These are phyloP conservation scores for Beaufortia kweichowensis DNA, from an alignment of 2,113 vertebrate genomes.

Conservation along the genomic window DNA sequence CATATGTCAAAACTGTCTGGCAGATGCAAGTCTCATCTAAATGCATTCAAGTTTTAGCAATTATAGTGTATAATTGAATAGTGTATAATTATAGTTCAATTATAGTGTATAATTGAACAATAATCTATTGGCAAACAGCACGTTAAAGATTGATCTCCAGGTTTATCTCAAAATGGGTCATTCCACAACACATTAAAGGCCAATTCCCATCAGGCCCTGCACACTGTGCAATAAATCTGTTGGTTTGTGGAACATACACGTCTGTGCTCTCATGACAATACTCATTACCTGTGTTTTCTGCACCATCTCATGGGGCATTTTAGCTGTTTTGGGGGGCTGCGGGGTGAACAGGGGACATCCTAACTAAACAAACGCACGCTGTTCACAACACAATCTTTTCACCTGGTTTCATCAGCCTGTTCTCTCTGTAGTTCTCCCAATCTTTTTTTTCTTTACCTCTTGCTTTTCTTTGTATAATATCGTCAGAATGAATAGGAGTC, in stretches of 20 bases:
- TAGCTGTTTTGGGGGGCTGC: no score
- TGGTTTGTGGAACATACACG: slow-evolving; percentile 3
- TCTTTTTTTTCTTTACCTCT: not conserved
- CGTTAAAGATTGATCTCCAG: not conserved
- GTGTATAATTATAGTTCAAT: no score
- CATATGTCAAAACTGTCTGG: not conserved
- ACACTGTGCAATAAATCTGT: slow-evolving; percentile 18
- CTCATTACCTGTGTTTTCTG: not conserved
- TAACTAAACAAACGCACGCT: not conserved
- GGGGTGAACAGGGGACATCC: not conserved
- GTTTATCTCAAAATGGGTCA: slow-evolving; percentile 9
- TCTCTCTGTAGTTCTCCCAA: not conserved
- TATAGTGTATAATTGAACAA: no score
- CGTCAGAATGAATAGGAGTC: slow-evolving; percentile 5
- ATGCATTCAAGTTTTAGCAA: no score
- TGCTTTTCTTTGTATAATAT: not conserved
- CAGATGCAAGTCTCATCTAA: no score
- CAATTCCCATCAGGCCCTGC: slow-evolving; percentile 13
- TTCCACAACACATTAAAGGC: not conserved
- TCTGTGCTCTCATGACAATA: not conserved
- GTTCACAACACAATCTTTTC: slow-evolving; percentile 8
- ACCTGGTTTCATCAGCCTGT: not conserved
- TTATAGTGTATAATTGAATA: no score
- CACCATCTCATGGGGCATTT: no score
- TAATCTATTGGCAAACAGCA: not conserved